A percentile compares a stretch with the other conserved stretches of the same genome.
Evolutionary conservation across 2,797 vertebrate genomes (phyloP).

Genomic region (Phoeniculus purpureus): DNA sequence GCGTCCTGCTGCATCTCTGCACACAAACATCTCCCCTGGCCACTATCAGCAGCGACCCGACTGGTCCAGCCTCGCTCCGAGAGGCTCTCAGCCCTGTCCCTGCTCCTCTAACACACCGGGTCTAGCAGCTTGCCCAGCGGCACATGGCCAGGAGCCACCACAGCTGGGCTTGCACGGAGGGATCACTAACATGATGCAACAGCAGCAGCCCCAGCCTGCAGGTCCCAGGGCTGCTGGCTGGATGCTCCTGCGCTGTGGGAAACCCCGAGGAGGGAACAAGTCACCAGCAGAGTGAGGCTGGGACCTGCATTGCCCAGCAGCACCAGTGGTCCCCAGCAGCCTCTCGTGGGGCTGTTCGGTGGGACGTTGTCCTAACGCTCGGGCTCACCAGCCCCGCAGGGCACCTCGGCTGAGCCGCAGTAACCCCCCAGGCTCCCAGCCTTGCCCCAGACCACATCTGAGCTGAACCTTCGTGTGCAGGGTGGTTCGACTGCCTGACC

Average conservation of each 20-base stretch:
- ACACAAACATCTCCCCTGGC: background rate
- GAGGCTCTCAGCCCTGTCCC: background rate
- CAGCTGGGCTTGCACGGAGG: too few species aligned
- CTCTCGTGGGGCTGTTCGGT: rapidly evolving
- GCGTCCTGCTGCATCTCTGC: background rate
- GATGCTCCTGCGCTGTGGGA: background rate
- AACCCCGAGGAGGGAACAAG: background rate
- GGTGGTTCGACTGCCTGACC: background rate
- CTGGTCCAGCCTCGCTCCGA: background rate
- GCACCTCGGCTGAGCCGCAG: background rate
- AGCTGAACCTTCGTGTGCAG: background rate
- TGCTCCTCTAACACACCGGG: background rate
- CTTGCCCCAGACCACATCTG: background rate
- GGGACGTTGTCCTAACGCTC: rapidly evolving
- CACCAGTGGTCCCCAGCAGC: rapidly evolving
- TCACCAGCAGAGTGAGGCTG: too few species aligned
- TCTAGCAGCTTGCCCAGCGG: rapidly evolving
- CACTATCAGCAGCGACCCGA: background rate
- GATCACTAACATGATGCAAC: background rate
- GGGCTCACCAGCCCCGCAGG: background rate
- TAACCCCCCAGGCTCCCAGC: rapidly evolving
- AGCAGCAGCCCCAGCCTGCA: background rate
- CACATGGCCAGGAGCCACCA: background rate
- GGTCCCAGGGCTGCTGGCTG: background rate
- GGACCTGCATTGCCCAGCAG: rapidly evolving